Percentiles rank a stretch among this genome's conserved stretches.
These are phyloP conservation scores for Xylota sylvarum DNA, from an alignment of 2,888 invertebrate species.

Conservation along the genomic window DNA sequence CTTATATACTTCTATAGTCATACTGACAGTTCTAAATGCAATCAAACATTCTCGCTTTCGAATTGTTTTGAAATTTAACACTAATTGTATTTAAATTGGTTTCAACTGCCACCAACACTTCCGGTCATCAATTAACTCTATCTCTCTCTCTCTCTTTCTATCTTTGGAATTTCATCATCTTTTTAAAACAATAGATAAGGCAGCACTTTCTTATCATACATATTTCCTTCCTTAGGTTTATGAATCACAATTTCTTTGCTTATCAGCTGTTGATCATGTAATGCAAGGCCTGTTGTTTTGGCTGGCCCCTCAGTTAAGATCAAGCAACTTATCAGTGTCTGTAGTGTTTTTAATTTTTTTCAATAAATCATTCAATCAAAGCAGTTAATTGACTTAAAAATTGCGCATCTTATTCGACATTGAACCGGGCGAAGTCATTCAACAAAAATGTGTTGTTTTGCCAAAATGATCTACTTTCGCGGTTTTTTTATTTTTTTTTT, in stretches of 20 bases:
- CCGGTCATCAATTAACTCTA: conserved; percentile 10
- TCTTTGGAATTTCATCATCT: conserved; percentile 5
- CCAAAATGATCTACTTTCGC: conserved; percentile 20
- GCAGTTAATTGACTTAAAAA: conserved; percentile 23
- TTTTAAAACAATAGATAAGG: conserved; percentile 4
- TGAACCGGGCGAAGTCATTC: not conserved
- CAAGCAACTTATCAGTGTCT: conserved; percentile 6
- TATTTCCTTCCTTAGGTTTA: not conserved
- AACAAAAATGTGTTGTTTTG: not conserved
- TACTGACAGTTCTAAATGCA: no score
- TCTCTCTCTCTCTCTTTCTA: no score
- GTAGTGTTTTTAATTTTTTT: not conserved
- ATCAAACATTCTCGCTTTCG: not conserved
- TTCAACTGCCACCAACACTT: conserved; percentile 6
- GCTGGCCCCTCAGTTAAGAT: not conserved
- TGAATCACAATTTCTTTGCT: conserved; percentile 5
- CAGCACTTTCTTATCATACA: not conserved
- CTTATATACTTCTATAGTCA: no score
- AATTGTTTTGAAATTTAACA: not conserved
- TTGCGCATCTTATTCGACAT: conserved; percentile 24
- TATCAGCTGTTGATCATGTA: conserved; percentile 18
- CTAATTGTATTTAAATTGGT: not conserved
- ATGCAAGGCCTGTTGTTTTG: not conserved
- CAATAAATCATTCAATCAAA: conserved; percentile 9
- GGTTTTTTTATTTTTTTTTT: not conserved